A percentile compares a stretch with the other conserved stretches of the same genome.
These are phyloP conservation scores for Sparidentex hasta DNA, from an alignment of 2,797 vertebrate genomes.

Conservation along the genomic window DNA sequence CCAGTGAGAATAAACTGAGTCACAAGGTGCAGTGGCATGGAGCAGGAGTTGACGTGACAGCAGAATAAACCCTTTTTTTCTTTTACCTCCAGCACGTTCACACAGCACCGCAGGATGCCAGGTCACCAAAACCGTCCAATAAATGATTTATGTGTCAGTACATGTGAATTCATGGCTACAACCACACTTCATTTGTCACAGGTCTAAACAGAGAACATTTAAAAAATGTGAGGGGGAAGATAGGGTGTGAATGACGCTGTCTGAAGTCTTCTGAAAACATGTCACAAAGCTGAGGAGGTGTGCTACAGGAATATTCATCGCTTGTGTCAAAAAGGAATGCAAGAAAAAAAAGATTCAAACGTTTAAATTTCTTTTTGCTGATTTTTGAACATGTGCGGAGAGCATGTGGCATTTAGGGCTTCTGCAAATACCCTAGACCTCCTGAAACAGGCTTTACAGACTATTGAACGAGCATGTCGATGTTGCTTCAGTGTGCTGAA, in stretches of 20 bases:
- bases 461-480: not conserved
- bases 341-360: not conserved
- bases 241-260: not conserved
- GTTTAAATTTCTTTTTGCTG: not conserved
- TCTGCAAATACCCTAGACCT: not conserved
- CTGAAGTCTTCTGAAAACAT: slow-evolving; percentile 2
- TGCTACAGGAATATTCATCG: not conserved
- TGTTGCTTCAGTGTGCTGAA: slow-evolving; percentile 22
- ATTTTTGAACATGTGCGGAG: not conserved
- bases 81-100: not conserved
- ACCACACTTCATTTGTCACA: not conserved
- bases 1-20: not conserved
- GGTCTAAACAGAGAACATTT: not conserved
- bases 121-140: not conserved
- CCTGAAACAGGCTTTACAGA: not conserved
- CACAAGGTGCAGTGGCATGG: not conserved
- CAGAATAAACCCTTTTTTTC: slow-evolving; percentile 16
- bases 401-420: not conserved
- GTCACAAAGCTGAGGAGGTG: not conserved
- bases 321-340: not conserved
- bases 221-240: not conserved
- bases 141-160: slow-evolving; percentile 26
- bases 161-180: not conserved
- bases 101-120: not conserved
- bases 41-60: slow-evolving; percentile 1